Evolutionary conservation across 2,113 vertebrate genomes (phyloP), one percentile per base, ranked within the genome.

Genomic region (Dicrurus megarhynchus): DNA sequence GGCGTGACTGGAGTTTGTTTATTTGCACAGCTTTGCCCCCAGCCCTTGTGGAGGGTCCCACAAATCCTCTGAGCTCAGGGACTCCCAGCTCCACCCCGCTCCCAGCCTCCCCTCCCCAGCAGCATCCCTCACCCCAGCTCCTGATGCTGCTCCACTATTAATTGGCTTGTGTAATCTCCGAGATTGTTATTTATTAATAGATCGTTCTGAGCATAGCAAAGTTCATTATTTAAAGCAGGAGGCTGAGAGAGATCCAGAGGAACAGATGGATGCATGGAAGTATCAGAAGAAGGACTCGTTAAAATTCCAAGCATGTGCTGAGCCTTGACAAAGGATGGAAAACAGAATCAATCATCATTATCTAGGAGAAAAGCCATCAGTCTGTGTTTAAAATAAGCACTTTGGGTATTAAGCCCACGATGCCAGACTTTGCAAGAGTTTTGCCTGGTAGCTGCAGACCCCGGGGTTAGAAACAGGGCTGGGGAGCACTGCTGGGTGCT

Each of bases 121-220:
- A 2, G 13, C 87, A 69, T 84, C 84, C 59, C 90, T 44, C 52
- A 21, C 41, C 32, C 26, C 26, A 7, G 37, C 39, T 61, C 80
- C 92, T 52, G 80, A 27, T 76, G 80, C 76, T 9, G 15, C 91
- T 64, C 50, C 61, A 55, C 95, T 95, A 63, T 95, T 97, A 95
- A 97, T 95, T 97, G 95, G 76, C 76, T 78, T 22, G n/a, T 85
- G 86, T 79, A 87, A 96, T 96, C 91, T 86, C 95, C 3, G 53
- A 65, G 89, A 95, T 94, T 84, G 78, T 96, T 97, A 97, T 93
- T 97, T 97, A 97, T 97, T 97, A 97, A 96, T 95, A 97, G 96
- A 94, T 94, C 75, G 87, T 92, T 94, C 52, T 7, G 68, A 96
- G 76, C 52, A 15, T 65, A 65, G 83, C 90, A 86, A 56, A 95